Base-by-base conservation (phyloP, 2,797 vertebrate genomes). In the Cynodonichthys magdalenae region DNA sequence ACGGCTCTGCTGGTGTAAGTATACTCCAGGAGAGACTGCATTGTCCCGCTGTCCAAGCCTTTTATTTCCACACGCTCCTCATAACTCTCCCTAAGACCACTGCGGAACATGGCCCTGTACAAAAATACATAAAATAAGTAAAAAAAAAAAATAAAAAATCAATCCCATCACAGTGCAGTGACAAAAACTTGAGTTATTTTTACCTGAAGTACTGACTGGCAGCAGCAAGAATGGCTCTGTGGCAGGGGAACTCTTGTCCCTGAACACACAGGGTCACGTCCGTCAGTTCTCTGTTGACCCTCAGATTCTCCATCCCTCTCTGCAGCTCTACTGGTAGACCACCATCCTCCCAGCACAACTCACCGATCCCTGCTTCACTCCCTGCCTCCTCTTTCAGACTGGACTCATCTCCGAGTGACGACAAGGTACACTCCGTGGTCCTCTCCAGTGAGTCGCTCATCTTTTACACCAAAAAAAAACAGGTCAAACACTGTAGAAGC, bases 161-260 rank as follows among this genome's bases (percentile, higher is more conserved):
- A 17, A 0, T 11, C 17, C 5, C 4, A 15, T 24, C n/a, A 10
- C 1, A 15, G 24, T 4, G 19, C 4, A 42, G 1, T 50, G 15
- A 2, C 9, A 29, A 5, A 36, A 49, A 7, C 1, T 2, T 19
- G 7, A 48, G 42, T 18, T 6, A 11, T n/a, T 64, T 91, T 92
- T 85, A 98, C 97, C 96, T 98, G 94, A 98, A 99, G 80, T 99
- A 99, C 74, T 97, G 95, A 88, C 97, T 99, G 72, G 97, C 96
- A 1, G 97, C 96, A 0, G 97, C 97, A 0, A 99, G 95, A 52
- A 98, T 93, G 50, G 95, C 95, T 58, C 96, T 91, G 72, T 99
- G 97, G 63, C 97, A 99, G 66, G 93, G 92, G 71, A 98, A 99
- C 81, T 93, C 92, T 41, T 93, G 93, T 50, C 92, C 94, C 63